phyloP scores from a whole-genome alignment of 1,140 invertebrate genomes.

The Eulimnadia texana region DNA sequence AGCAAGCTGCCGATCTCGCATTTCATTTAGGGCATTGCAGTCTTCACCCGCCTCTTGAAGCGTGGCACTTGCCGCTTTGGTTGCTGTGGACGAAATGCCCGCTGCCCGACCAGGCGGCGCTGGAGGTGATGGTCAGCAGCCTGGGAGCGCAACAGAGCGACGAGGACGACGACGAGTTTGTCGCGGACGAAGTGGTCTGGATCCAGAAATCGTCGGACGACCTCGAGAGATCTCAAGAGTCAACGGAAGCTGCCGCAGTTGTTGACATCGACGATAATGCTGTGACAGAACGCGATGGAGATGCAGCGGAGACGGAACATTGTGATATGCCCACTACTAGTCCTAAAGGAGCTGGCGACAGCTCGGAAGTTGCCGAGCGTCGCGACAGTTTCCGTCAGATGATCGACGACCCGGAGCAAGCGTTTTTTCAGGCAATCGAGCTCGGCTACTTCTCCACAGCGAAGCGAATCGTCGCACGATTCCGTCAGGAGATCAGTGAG shows the following conservation, averaged over 20 bases:
- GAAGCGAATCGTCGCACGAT: background rate
- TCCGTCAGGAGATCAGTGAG: background rate
- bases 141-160: conserved; percentile 10
- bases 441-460: conserved; percentile 3
- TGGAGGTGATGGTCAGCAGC: conserved; percentile 35
- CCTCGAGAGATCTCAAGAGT: background rate
- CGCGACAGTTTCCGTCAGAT: conserved; percentile 21
- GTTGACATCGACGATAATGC: conserved; percentile 25
- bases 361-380: background rate
- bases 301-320: background rate
- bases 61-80: conserved; percentile 31
- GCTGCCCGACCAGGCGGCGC: conserved; percentile 40
- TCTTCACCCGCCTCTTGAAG: conserved; percentile 28
- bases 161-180: background rate
- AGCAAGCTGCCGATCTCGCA: conserved; percentile 38
- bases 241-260: conserved; percentile 18
- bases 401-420: conserved; percentile 26
- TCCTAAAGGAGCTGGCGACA: background rate
- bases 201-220: background rate
- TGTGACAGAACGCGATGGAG: conserved; percentile 21
- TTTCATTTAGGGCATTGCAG: conserved; percentile 36
- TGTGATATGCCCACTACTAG: conserved; percentile 1
- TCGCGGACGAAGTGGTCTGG: background rate
- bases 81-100: conserved; percentile 24
- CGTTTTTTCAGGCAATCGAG: conserved; percentile 10